Evolutionary conservation across 2,888 invertebrate genomes (phyloP).

Genomic region (Drosophila algonquin): DNA sequence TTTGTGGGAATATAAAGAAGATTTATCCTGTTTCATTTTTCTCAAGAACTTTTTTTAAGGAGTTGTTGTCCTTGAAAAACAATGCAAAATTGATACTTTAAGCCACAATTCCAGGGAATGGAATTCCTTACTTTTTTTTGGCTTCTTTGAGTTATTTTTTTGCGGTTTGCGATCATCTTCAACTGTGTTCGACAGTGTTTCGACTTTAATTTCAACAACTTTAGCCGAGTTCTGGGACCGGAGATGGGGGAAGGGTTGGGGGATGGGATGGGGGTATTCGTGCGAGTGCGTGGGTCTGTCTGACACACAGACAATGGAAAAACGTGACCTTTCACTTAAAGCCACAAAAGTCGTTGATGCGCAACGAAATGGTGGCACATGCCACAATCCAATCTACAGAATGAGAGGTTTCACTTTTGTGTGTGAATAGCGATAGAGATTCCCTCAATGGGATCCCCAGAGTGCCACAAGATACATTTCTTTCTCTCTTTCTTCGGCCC

Average conservation of each 20-base stretch:
- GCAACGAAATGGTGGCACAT: conserved; percentile 47
- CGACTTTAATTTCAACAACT: conserved; percentile 25
- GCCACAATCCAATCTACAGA: conserved; percentile 33
- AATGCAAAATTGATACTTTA: not conserved
- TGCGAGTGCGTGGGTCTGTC: conserved; percentile 29
- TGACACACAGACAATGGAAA: conserved; percentile 11
- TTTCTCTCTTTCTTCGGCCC: conserved; percentile 15
- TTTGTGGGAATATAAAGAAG: too few relatives aligned
- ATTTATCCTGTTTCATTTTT: too few relatives aligned
- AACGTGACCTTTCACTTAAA: conserved; percentile 53
- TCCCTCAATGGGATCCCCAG: conserved; percentile 9
- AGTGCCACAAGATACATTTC: not conserved
- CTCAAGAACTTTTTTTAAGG: too few relatives aligned
- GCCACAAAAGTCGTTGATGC: conserved; percentile 41
- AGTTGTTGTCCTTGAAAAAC: not conserved
- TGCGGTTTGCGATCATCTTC: conserved; percentile 24
- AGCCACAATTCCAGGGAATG: not conserved
- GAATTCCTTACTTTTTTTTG: conserved; percentile 6
- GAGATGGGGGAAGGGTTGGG: too few relatives aligned
- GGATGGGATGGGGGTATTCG: not conserved
- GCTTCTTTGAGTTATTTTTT: conserved; percentile 31
- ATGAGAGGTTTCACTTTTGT: conserved; percentile 49
- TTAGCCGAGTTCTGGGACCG: conserved; percentile 9
- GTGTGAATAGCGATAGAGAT: conserved; percentile 20
- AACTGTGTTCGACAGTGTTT: conserved; percentile 11